Base-by-base conservation (phyloP, 1,140 invertebrate species). In the Pemphigus obesinymphae region DNA sequence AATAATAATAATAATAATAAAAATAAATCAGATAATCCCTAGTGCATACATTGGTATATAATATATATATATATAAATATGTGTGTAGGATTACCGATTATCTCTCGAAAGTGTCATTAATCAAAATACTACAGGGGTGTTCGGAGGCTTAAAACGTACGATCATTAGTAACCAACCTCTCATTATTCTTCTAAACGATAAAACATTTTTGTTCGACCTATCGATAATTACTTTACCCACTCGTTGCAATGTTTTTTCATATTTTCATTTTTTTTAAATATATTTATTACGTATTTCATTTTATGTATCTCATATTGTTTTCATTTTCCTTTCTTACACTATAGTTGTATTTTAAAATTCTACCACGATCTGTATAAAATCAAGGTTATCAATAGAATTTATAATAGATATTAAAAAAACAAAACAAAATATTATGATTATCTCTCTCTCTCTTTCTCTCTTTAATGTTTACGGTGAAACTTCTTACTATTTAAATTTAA, bases 111-210 rank as follows among this genome's bases (percentile, higher is more conserved):
- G 23, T 29, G 55, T 63, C 76, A 80, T 80, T 80, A 80, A 80
- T 80, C 76, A 80, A 80, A 63, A 45, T 45, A 26, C 7, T 23
- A 13, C 10, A 0, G 29, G 17, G 37, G 50, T 17, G 34, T 61
- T 55, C 37, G 5, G 76, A 45, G 37, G 76, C 76, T 80, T 80
- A 63, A 63, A 80, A 43, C 34, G 53, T 80, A 63, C 43, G 55
- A 55, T 80, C 76, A 80, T 80, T 80, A 80, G 53, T 43, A n/a
- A 10, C 23, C 37, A 17, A 45, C 23, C 55, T 55, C 55, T 80
- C 76, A 61, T 80, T 80, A 80, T 80, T 80, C 31, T 80, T 61
- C 37, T 80, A 80, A 80, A 80, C 55, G 34, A 17, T 61, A 37
- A 6, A 26, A 53, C 29, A 23, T 75, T 75, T 75, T 75, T 37